phyloP scores from a whole-genome alignment of 2,797 vertebrate species.

The Chaenodraco wilsoni region DNA sequence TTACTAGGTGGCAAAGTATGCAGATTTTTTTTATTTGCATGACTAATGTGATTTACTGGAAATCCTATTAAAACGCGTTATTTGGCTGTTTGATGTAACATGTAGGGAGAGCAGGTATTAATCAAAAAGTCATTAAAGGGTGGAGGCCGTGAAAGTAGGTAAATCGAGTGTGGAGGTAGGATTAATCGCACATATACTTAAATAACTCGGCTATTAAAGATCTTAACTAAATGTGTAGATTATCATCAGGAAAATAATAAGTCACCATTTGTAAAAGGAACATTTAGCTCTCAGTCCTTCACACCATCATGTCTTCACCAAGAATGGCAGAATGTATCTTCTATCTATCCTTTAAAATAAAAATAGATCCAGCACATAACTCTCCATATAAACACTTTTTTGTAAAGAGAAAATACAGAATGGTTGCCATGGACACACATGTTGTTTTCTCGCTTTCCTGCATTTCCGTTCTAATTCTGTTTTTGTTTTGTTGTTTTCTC shows the following conservation, averaged over 20 bases:
- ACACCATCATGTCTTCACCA: too few species aligned
- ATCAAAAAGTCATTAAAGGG: conserved; percentile 8
- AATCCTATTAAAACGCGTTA: neutral
- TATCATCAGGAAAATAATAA: neutral
- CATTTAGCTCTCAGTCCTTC: too few species aligned
- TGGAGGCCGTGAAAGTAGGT: neutral
- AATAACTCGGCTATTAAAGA: conserved; percentile 1
- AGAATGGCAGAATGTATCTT: too few species aligned
- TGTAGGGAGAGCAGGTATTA: conserved; percentile 2
- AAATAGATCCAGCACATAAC: neutral
- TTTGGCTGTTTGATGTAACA: conserved; percentile 7
- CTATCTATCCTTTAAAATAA: neutral
- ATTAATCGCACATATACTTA: neutral
- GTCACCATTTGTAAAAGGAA: neutral
- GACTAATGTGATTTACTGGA: neutral
- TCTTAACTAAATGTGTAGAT: neutral
- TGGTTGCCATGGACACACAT: neutral
- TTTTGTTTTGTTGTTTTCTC: neutral
- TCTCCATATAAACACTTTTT: neutral
- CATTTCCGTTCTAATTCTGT: neutral
- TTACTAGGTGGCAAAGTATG: neutral
- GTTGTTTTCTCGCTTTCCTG: neutral
- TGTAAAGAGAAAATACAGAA: neutral
- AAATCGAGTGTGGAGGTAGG: neutral
- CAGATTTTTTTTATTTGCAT: neutral